Conservation (phyloP, 1,140 invertebrate species). For the Psix sp. region DNA sequence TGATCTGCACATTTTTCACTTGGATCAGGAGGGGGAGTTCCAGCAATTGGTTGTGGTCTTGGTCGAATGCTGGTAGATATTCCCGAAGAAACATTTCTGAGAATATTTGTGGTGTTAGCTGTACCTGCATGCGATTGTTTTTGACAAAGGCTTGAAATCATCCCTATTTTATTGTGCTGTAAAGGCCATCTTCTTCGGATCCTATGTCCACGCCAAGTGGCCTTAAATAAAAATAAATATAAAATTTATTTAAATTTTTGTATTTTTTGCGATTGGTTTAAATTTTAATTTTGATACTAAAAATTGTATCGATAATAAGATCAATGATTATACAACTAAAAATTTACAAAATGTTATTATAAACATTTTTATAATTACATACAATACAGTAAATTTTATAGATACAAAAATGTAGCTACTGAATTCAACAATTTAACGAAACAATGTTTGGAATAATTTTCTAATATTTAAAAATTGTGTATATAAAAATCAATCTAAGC, state of each 20-base stretch:
- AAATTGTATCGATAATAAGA: too few species aligned
- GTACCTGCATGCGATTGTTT: constrained; percentile 41
- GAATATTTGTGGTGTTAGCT: constrained; percentile 54
- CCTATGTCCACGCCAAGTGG: constrained; percentile 88
- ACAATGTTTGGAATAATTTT: too few species aligned
- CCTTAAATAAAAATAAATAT: constrained; percentile 79
- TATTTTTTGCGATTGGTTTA: neutral
- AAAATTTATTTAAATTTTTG: neutral
- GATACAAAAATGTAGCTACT: too few species aligned
- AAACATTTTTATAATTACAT: too few species aligned
- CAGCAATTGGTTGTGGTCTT: constrained; percentile 91
- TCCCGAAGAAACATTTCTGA: constrained; percentile 65
- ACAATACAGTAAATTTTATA: too few species aligned
- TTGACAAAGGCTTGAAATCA: constrained; percentile 42
- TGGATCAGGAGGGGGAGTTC: constrained; percentile 85
- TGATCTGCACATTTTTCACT: constrained; percentile 88
- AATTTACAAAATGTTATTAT: too few species aligned
- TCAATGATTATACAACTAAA: too few species aligned
- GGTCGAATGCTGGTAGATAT: constrained; percentile 80
- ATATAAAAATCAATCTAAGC: too few species aligned
- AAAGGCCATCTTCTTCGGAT: constrained; percentile 84
- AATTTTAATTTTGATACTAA: constrained; percentile 1
- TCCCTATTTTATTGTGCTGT: constrained; percentile 74
- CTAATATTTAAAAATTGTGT: too few species aligned
- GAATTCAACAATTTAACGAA: too few species aligned